phyloP scores from a whole-genome alignment of 2,797 vertebrate species.

The Notolepis coatsorum region DNA sequence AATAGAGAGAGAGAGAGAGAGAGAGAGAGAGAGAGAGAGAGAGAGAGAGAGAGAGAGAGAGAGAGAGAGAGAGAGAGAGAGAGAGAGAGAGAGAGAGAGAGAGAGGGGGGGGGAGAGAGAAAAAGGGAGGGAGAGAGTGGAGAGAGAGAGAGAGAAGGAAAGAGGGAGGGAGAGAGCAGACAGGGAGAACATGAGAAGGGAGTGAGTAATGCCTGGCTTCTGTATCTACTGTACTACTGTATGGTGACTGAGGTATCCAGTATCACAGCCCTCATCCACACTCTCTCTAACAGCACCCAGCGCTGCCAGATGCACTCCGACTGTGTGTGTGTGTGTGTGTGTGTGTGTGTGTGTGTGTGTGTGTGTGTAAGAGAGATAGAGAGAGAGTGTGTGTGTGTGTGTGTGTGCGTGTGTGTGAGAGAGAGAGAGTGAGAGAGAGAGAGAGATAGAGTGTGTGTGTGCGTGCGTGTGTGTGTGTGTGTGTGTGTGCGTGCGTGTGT shows the following conservation, averaged over 20 bases:
- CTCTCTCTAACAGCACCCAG: conserved; percentile 51
- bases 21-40: not conserved
- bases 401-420: not conserved
- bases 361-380: not conserved
- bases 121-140: not conserved
- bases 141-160: not conserved
- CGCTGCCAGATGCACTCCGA: conserved; percentile 44
- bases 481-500: conserved; percentile 4
- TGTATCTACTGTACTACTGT: not conserved
- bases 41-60: not conserved
- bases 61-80: not conserved
- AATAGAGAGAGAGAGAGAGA: not conserved
- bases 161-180: not conserved
- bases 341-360: conserved; percentile 5
- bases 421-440: not conserved
- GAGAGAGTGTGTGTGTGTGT: no score
- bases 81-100: not conserved
- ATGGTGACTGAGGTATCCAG: conserved; percentile 13
- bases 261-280: conserved; percentile 30
- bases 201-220: not conserved
- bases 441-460: not conserved
- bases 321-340: conserved; percentile 20
- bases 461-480: not conserved
- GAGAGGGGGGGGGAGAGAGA: not conserved
- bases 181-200: not conserved